A percentile compares a stretch with the other conserved stretches of the same genome.
Evolutionary conservation across 2,888 invertebrate species (phyloP).

Genomic region (Dolichomitus sp.): DNA sequence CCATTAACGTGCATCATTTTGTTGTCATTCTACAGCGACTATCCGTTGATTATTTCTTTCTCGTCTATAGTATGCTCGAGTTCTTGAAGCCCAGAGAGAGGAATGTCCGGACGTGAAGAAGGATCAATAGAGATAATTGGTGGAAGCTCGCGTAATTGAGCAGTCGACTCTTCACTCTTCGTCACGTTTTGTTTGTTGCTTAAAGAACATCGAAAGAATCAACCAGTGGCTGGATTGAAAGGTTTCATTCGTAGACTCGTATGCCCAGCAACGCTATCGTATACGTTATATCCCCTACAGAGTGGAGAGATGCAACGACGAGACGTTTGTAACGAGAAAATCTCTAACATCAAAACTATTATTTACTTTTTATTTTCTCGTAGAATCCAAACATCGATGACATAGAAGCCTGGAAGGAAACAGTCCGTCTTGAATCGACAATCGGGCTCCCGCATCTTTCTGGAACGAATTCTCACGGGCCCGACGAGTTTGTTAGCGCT

Average conservation of each 20-base stretch:
- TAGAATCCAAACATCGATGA: conserved; percentile 27
- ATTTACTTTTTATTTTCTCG: conserved; percentile 17
- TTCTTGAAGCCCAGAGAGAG: conserved; percentile 46
- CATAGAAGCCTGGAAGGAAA: conserved; percentile 24
- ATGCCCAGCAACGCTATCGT: conserved; percentile 33
- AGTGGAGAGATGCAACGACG: conserved; percentile 7
- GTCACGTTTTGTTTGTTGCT: conserved; percentile 64
- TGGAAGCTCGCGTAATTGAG: conserved; percentile 64
- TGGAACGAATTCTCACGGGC: conserved; percentile 60
- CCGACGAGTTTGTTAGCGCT: conserved; percentile 47
- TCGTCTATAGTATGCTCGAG: conserved; percentile 17
- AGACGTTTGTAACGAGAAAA: conserved; percentile 46
- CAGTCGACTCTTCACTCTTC: conserved; percentile 57
- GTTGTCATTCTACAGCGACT: too few relatives aligned
- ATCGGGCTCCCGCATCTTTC: conserved; percentile 63
- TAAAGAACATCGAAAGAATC: conserved; percentile 57
- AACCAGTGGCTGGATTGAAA: conserved; percentile 57
- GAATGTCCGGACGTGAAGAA: conserved; percentile 45
- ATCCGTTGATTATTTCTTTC: too few relatives aligned
- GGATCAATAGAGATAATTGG: conserved; percentile 66
- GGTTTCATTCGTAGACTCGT: conserved; percentile 27
- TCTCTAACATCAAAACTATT: conserved; percentile 42
- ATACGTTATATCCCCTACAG: not conserved
- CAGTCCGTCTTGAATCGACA: conserved; percentile 57
- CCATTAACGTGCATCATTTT: too few relatives aligned